These are phyloP conservation scores for Boloria euphrosyne DNA, from an alignment of 2,888 invertebrate species.

Conservation along the genomic window DNA sequence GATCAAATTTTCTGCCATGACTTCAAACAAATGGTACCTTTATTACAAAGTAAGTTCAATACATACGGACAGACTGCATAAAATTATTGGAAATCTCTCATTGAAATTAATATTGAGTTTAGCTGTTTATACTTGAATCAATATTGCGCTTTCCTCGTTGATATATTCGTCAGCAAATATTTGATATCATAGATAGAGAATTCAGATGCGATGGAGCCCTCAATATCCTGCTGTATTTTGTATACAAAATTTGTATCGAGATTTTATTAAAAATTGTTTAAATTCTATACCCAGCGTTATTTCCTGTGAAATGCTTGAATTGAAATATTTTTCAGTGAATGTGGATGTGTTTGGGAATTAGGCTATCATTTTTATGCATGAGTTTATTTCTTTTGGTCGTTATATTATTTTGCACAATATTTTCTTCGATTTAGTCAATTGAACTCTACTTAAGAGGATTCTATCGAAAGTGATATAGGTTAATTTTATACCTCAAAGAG, in stretches of 20 bases:
- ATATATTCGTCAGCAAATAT: slow-evolving; percentile 35
- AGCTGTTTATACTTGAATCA: slow-evolving; percentile 28
- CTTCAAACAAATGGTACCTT: no score
- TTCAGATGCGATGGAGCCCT: slow-evolving; percentile 34
- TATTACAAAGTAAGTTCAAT: no score
- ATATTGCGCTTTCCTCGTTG: slow-evolving; percentile 19
- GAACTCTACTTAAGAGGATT: no score
- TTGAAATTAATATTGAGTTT: slow-evolving; percentile 6
- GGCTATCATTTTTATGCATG: no score
- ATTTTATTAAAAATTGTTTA: slow-evolving; percentile 35
- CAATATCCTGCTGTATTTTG: slow-evolving; percentile 37
- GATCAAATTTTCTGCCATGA: no score
- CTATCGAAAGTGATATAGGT: no score
- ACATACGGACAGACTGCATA: no score
- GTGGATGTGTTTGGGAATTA: not conserved
- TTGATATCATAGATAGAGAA: slow-evolving; percentile 31
- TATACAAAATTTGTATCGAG: slow-evolving; percentile 25
- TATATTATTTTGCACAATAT: no score
- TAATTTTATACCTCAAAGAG: no score
- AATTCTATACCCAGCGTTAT: slow-evolving; percentile 15
- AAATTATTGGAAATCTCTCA: no score
- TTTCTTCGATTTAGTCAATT: no score
- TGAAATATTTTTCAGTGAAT: slow-evolving; percentile 7
- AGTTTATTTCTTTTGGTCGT: no score
- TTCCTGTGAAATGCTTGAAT: slow-evolving; percentile 6